Conservation (phyloP, 2,888 invertebrate species). For the Yponomeuta sedellus region DNA sequence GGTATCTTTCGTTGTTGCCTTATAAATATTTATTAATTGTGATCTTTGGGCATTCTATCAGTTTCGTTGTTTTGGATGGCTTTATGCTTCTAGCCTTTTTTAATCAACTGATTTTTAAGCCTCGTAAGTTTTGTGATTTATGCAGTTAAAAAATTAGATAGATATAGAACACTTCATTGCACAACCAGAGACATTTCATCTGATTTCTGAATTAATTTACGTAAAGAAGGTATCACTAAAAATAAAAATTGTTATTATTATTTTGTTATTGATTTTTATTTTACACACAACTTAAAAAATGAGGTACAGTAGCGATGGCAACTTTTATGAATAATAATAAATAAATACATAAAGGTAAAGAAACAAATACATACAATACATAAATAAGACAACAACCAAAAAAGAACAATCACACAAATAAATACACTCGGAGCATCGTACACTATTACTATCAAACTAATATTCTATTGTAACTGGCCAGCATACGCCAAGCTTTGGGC, state of each 20-base stretch:
- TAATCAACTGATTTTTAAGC: too few species aligned
- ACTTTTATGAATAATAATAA: constrained; percentile 32
- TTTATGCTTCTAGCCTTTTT: constrained; percentile 34
- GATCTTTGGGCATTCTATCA: not conserved
- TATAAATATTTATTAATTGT: constrained; percentile 58
- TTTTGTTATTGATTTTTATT: not conserved
- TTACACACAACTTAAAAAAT: constrained; percentile 25
- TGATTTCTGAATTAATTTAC: too few species aligned
- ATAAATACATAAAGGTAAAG: constrained; percentile 24
- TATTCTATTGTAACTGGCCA: constrained; percentile 44
- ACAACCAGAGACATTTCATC: too few species aligned
- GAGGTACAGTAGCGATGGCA: constrained; percentile 47
- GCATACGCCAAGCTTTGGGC: constrained; percentile 82
- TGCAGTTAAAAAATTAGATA: too few species aligned
- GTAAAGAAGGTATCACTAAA: not conserved
- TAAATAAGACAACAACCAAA: constrained; percentile 2
- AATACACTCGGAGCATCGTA: constrained; percentile 37
- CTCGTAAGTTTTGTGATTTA: too few species aligned
- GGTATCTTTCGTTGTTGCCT: constrained; percentile 35
- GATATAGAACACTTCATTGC: too few species aligned
- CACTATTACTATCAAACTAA: constrained; percentile 30
- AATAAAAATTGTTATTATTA: not conserved
- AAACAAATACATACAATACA: constrained; percentile 14
- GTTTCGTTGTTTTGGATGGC: constrained; percentile 22
- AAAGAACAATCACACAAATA: constrained; percentile 29